Base-by-base conservation (phyloP, 2,797 vertebrate genomes). In the Mus caroli region DNA sequence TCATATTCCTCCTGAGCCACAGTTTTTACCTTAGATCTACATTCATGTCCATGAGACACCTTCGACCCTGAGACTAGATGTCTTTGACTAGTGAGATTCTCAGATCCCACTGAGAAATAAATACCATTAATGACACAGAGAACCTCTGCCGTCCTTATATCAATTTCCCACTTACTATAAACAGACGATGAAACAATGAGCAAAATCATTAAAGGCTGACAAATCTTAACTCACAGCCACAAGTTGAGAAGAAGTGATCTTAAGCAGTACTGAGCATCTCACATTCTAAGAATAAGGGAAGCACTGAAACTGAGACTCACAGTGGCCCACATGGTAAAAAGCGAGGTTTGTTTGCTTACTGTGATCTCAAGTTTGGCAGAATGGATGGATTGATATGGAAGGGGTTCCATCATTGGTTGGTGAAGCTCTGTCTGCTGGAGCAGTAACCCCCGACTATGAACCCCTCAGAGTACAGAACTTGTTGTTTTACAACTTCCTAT, bases 381-480 rank as follows among this genome's bases (percentile, higher is more conserved):
- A 3, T 24, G 2, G 54, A 58, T 7, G 12, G n/a, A 3, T 1
- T 82, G 62, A 78, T 14, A 10, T 31, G 28, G 67, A 86, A 31
- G 19, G 28, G 50, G 64, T 2, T 54, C 4, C 7, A 17, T 46
- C 26, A 19, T 14, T 19, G 17, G n/a, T 7, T 19, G 31, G 10
- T 80, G 24, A 15, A 19, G 56, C 8, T 43, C 60, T 76, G 24
- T 73, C 71, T 3, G 7, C 62, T n/a, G 4, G 46, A 46, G 34
- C 26, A 37, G 75, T 0, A 3, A 3, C 2, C 43, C 1, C 37
- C 0, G 34, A 20, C 50, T 54, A 1, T 4, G 43, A 64, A 64
- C 54, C 26, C 60, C 13, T 31, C 9, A 46, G 1, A 26, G 67
- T 3, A 3, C 31, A 28, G 46, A 28, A 3, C 37, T 46, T 34